Evolutionary conservation across 2,113 vertebrate genomes (phyloP), one percentile per base, ranked within the genome.

Genomic region (Otus sunia): DNA sequence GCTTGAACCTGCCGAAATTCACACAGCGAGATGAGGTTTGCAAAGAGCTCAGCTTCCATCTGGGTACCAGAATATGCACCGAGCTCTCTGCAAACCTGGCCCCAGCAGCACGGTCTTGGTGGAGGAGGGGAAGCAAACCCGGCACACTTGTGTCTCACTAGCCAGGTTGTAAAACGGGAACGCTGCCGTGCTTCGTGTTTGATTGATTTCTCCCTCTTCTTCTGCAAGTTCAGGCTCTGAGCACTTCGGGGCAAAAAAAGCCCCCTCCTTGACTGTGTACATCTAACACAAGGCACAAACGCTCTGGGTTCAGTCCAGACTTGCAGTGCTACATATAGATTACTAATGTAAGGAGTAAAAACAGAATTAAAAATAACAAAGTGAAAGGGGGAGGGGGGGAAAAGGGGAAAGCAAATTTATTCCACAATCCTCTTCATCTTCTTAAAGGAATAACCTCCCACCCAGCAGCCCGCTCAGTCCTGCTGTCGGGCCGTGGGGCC

Each of bases 51-150:
- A 0, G n/a, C 37, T 64, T 47, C 74, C 37, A 39, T 12, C 64
- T 8, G 47, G 22, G 58, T 55, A 55, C 22, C 3, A 8, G 20
- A 19, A 56, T 1, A 4, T 1, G 21, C 10, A 6, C 56, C 0
- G 34, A 58, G 69, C 21, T 76, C 20, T 29, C 58, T 7, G 36
- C 64, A 50, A 60, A n/a, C 22, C 45, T 10, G 11, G 76, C 22
- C 50, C 27, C 56, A 16, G 43, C 52, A 18, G 27, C 30, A 56
- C 2, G 1, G 32, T 8, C 55, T 47, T 5, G 3, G 18, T 4
- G 21, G 21, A 53, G 41, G 32, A 63, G 30, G 25, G n/a, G 52
- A 9, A 32, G 32, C 39, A 43, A 82, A 37, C 16, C 30, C 71
- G 10, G 39, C 8, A 2, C 10, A 9, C 45, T 22, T 7, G 19